These are phyloP conservation scores for Chionomys nivalis DNA, from an alignment of 2,113 vertebrate genomes.

Conservation along the genomic window DNA sequence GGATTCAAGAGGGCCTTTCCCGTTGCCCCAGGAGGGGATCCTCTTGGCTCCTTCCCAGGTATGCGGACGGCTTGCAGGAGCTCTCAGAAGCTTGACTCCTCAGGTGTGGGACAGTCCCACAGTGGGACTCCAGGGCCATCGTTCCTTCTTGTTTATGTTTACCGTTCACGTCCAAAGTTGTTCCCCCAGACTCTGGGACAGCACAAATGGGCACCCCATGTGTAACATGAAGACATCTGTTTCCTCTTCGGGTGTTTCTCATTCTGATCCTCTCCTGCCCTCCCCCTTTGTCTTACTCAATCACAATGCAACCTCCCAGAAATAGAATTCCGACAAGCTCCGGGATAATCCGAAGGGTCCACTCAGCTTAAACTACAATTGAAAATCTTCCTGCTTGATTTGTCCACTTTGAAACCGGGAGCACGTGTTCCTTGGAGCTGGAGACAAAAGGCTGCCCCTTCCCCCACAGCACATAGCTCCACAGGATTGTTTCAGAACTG, in stretches of 20 bases:
- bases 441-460: conserved; percentile 35
- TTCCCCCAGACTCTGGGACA: conserved; percentile 42
- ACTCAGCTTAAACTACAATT: conserved; percentile 56
- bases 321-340: conserved; percentile 57
- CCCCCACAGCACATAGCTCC: not conserved
- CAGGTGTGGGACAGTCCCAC: conserved; percentile 30
- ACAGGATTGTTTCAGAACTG: conserved; percentile 34
- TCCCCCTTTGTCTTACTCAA: conserved; percentile 62
- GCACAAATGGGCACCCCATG: conserved; percentile 33
- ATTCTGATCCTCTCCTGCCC: conserved; percentile 23
- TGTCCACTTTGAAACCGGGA: conserved; percentile 19
- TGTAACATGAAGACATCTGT: conserved; percentile 75
- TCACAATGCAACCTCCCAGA: conserved; percentile 76
- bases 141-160: not conserved
- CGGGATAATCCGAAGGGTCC: conserved; percentile 61
- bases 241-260: conserved; percentile 77
- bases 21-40: not conserved
- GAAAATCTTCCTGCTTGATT: conserved; percentile 61
- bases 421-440: not conserved
- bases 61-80: accelerated
- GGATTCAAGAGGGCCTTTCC: not conserved
- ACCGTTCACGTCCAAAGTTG: conserved; percentile 39
- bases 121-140: not conserved
- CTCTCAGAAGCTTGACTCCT: not conserved
- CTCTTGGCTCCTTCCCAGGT: not conserved